phyloP scores from a whole-genome alignment of 2,888 invertebrate species.

The Phaonia tiefii region DNA sequence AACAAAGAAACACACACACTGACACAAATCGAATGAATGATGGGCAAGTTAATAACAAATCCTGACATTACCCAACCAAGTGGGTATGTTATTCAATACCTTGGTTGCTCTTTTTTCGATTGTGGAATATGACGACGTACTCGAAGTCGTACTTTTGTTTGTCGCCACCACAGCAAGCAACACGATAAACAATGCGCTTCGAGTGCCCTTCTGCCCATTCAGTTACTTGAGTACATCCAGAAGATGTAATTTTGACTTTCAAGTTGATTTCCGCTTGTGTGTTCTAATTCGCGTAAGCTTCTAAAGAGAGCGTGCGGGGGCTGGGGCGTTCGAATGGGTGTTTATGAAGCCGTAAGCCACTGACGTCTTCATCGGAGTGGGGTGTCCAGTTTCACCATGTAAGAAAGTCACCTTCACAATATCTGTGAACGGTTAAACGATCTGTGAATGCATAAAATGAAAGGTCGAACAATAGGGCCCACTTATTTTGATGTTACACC shows the following conservation, averaged over 20 bases:
- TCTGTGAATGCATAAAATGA: no score
- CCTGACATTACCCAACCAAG: slow-evolving; percentile 60
- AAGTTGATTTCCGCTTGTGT: slow-evolving; percentile 32
- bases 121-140: background rate
- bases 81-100: slow-evolving; percentile 45
- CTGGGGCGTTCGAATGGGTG: no score
- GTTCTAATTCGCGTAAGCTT: background rate
- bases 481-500: no score
- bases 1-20: slow-evolving; percentile 21
- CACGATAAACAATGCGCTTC: background rate
- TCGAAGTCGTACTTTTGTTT: no score
- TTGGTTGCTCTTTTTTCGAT: background rate
- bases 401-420: no score
- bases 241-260: slow-evolving; percentile 19
- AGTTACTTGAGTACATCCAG: background rate
- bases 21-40: slow-evolving; percentile 17
- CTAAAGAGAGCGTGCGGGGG: no score
- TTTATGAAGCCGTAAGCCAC: no score
- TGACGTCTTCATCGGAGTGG: no score
- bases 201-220: background rate
- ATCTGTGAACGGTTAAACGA: no score
- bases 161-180: background rate
- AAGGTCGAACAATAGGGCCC: no score
- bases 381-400: no score
- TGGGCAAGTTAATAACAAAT: slow-evolving; percentile 61